phyloP scores from a whole-genome alignment of 2,113 vertebrate genomes.

The Thunnus maccoyii region DNA sequence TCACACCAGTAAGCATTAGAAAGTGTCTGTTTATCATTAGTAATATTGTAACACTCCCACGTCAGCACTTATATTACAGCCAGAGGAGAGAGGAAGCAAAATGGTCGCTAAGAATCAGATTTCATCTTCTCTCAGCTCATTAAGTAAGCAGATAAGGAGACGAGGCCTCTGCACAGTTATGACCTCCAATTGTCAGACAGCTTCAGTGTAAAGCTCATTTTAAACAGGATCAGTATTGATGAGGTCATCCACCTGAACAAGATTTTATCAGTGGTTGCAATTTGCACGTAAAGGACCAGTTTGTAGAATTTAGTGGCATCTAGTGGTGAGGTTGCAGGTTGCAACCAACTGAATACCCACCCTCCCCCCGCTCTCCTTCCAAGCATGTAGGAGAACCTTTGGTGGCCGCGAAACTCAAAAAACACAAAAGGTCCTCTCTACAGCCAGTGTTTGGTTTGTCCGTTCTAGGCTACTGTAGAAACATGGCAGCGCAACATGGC shows the following conservation, averaged over 20 bases:
- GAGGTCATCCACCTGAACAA: conserved; percentile 1
- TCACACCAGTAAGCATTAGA: background rate
- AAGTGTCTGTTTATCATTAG: conserved; percentile 1
- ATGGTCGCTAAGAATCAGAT: conserved; percentile 28
- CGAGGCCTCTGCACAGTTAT: conserved; percentile 16
- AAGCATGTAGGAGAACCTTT: too few species aligned
- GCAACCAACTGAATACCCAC: too few species aligned
- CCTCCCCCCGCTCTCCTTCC: too few species aligned
- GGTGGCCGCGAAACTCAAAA: too few species aligned
- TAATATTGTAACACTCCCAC: background rate
- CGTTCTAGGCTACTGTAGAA: too few species aligned
- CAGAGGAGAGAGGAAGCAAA: conserved; percentile 5
- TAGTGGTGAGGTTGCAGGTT: too few species aligned
- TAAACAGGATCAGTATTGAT: conserved; percentile 4
- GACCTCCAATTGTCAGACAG: background rate
- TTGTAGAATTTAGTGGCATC: too few species aligned
- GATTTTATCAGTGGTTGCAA: conserved; percentile 2
- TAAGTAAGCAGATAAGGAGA: conserved; percentile 24
- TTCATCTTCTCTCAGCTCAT: conserved; percentile 33
- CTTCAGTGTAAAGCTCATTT: conserved; percentile 19
- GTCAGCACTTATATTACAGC: conserved; percentile 7
- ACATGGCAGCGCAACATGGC: too few species aligned
- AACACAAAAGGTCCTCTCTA: too few species aligned
- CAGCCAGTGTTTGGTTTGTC: too few species aligned
- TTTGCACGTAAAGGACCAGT: background rate